A percentile compares a stretch with the other conserved stretches of the same genome.
These are phyloP conservation scores for Drosophila leontia DNA, from an alignment of 1,140 invertebrate species.

Conservation along the genomic window DNA sequence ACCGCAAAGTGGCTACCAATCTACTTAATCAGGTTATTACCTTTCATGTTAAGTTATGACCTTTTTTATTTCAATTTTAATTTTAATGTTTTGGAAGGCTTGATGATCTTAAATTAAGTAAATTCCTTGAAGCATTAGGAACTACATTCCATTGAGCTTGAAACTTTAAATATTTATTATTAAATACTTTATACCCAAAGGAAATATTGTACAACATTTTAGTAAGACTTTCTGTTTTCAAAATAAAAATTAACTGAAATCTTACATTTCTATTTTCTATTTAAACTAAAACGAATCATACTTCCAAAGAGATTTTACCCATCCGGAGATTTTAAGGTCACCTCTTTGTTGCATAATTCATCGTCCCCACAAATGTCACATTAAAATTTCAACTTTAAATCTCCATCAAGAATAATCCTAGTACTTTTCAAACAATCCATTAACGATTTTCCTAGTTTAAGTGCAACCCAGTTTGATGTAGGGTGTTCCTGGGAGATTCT, in stretches of 20 bases:
- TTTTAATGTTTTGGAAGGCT: no score
- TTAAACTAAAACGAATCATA: no score
- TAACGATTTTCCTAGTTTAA: not conserved
- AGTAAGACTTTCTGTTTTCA: no score
- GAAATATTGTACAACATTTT: no score
- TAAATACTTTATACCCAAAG: no score
- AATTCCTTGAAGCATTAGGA: not conserved
- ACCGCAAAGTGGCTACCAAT: not conserved
- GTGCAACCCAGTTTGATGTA: constrained; percentile 8
- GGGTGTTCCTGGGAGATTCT: not conserved
- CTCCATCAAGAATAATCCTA: not conserved
- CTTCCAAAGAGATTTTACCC: no score
- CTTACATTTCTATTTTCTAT: no score
- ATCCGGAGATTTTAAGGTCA: no score
- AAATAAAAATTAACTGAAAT: no score
- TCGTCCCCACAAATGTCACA: not conserved
- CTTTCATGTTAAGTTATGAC: not conserved
- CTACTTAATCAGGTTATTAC: not conserved
- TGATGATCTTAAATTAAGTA: not conserved
- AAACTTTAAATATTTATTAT: no score
- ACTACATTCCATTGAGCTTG: not conserved
- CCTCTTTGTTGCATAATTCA: constrained; percentile 9
- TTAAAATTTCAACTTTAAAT: not conserved
- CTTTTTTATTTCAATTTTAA: not conserved
- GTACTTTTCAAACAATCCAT: not conserved